phyloP scores from a whole-genome alignment of 2,888 invertebrate species.

The Pyrgus malvae region DNA sequence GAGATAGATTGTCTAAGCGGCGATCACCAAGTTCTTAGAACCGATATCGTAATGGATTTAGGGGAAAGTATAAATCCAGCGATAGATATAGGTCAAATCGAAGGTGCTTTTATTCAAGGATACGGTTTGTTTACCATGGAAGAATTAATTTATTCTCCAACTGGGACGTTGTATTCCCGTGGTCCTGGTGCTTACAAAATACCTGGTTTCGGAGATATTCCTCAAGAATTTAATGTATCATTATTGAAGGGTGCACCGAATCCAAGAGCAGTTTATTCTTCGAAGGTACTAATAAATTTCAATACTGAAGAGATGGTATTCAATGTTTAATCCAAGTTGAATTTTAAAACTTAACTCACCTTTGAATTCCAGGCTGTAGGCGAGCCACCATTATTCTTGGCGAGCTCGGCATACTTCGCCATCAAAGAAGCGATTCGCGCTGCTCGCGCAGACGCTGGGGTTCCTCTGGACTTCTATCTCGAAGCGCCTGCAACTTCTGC shows the following conservation, averaged over 20 bases:
- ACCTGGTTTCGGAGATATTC: conserved; percentile 96
- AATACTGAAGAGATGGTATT: too few relatives aligned
- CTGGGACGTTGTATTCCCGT: conserved; percentile 89
- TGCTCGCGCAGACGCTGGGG: conserved; percentile 87
- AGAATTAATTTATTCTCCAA: conserved; percentile 92
- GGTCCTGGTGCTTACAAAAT: conserved; percentile 98
- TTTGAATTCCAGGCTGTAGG: conserved; percentile 90
- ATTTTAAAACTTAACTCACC: too few relatives aligned
- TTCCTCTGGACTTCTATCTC: conserved; percentile 82
- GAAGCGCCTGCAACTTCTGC: conserved; percentile 95
- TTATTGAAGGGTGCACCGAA: conserved; percentile 95
- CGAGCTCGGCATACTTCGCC: conserved; percentile 93
- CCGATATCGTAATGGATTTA: conserved; percentile 98
- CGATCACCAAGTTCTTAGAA: conserved; percentile 93
- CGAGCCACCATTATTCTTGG: conserved; percentile 96
- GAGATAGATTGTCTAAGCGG: conserved; percentile 97
- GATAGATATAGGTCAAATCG: conserved; percentile 97
- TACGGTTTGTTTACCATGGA: conserved; percentile 96
- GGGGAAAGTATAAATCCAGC: conserved; percentile 97
- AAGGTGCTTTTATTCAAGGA: conserved; percentile 97
- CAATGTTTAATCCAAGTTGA: too few relatives aligned
- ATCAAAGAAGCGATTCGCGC: conserved; percentile 93
- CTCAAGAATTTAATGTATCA: conserved; percentile 95
- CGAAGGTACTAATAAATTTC: conserved; percentile 86
- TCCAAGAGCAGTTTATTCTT: conserved; percentile 95